phyloP scores from a whole-genome alignment of 2,113 vertebrate genomes.

The Engraulis encrasicolus region DNA sequence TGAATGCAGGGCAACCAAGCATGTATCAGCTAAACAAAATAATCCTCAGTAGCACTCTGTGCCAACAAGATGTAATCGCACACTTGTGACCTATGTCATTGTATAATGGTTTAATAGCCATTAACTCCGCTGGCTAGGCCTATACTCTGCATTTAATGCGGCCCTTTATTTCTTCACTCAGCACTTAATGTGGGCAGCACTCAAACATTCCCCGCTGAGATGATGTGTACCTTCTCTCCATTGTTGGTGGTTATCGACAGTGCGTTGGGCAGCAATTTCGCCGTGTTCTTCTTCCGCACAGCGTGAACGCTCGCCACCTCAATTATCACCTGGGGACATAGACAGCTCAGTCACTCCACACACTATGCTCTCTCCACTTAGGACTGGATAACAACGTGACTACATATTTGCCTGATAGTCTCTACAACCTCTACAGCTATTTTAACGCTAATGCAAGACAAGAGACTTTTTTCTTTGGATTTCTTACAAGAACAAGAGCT shows the following conservation, averaged over 20 bases:
- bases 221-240: conserved; percentile 78
- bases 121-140: not conserved
- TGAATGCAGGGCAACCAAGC: too few relatives aligned
- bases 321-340: conserved; percentile 71
- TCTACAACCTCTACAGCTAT: too few relatives aligned
- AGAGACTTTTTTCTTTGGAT: too few relatives aligned
- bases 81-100: conserved; percentile 7
- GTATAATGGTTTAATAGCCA: not conserved
- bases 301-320: conserved; percentile 56
- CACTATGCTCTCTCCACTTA: not conserved
- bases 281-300: conserved; percentile 81
- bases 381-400: not conserved
- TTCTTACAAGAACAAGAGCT: too few relatives aligned
- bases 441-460: too few relatives aligned
- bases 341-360: not conserved
- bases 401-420: not conserved
- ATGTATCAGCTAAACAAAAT: too few relatives aligned
- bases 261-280: conserved; percentile 75
- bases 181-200: not conserved
- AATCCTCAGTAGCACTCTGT: not conserved
- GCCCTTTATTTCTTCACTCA: not conserved
- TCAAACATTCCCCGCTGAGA: not conserved
- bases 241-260: conserved; percentile 73
- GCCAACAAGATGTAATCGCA: not conserved
- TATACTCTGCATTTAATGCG: not conserved